A percentile compares a stretch with the other conserved stretches of the same genome.
phyloP scores from a whole-genome alignment of 2,888 invertebrate species.

The Nephrocerus scutellatus region DNA sequence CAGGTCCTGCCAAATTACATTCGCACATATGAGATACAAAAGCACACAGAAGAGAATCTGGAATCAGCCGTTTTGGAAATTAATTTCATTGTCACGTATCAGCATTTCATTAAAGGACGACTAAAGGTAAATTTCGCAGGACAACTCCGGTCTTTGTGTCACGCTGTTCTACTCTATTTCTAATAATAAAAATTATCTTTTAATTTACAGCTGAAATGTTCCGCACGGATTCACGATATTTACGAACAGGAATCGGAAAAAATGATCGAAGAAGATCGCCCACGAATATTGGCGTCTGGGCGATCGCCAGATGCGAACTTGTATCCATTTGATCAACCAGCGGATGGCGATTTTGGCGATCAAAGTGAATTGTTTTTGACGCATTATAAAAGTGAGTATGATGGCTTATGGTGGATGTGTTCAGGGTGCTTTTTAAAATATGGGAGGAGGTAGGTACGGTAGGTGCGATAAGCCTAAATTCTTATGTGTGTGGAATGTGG shows the following conservation, averaged over 20 bases:
- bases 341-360: slow-evolving; percentile 35
- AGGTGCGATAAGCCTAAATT: too few species aligned
- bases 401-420: too few species aligned
- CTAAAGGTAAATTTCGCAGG: slow-evolving; percentile 39
- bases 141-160: background rate
- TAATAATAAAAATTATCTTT: background rate
- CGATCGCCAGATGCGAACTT: slow-evolving; percentile 44
- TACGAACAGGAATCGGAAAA: slow-evolving; percentile 45
- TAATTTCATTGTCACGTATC: slow-evolving; percentile 41
- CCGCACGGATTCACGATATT: slow-evolving; percentile 43
- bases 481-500: too few species aligned
- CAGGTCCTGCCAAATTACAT: slow-evolving; percentile 40
- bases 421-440: too few species aligned
- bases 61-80: slow-evolving; percentile 43
- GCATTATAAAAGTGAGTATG: slow-evolving; percentile 41
- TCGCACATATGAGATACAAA: slow-evolving; percentile 38
- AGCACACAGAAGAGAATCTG: slow-evolving; percentile 39
- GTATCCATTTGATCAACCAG: slow-evolving; percentile 43
- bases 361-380: slow-evolving; percentile 43
- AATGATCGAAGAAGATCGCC: slow-evolving; percentile 45
- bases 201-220: slow-evolving; percentile 38
- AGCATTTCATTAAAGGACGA: slow-evolving; percentile 42
- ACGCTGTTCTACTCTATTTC: background rate
- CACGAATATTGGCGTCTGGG: slow-evolving; percentile 46
- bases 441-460: too few species aligned